Evolutionary conservation across 2,113 vertebrate species (phyloP), one percentile per base, ranked within the genome.

Genomic region (Oryzias curvinotus): DNA sequence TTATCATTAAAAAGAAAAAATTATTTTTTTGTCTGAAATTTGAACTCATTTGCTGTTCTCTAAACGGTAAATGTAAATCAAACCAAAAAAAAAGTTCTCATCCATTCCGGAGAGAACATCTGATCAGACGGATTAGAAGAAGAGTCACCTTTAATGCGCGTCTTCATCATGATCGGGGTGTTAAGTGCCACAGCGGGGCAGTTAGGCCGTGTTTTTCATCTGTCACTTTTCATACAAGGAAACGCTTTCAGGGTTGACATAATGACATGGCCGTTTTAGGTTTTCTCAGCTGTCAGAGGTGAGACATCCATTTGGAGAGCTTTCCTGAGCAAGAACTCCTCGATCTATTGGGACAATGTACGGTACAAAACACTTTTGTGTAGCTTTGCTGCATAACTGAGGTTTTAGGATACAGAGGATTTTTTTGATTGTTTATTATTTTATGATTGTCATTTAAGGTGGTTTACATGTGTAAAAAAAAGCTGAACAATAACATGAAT

Each of bases 181-280:
- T 54, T 45, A 68, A 51, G 46, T 52, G 23, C 19, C 47, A n/a
- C 36, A 17, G 12, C 50, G 7, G 28, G 42, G 15, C 19, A 43
- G 57, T 23, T 41, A 18, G 18, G 46, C 47, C 1, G 18, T 64
- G 50, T 78, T 68, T 73, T 60, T 73, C 3, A 30, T 21, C 41
- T 52, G 68, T 54, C 64, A 71, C 59, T 52, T 71, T 53, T 62
- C 46, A 45, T 52, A 65, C 43, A 69, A 2, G 21, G 14, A 55
- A 66, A 73, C 53, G 52, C 61, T 76, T 80, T 68, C 16, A 65
- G 16, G n/a, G 44, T 17, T 51, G n/a, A 36, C 8, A 56, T 16
- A 48, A 45, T 73, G 73, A 52, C 44, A 25, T 26, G 19, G 28
- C 1, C 57, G 55, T 65, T 64, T 54, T 0, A 8, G 0, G 36